A percentile compares a stretch with the other conserved stretches of the same genome.
Conservation (phyloP, 2,113 vertebrate genomes). For the Pluvianellus socialis region DNA sequence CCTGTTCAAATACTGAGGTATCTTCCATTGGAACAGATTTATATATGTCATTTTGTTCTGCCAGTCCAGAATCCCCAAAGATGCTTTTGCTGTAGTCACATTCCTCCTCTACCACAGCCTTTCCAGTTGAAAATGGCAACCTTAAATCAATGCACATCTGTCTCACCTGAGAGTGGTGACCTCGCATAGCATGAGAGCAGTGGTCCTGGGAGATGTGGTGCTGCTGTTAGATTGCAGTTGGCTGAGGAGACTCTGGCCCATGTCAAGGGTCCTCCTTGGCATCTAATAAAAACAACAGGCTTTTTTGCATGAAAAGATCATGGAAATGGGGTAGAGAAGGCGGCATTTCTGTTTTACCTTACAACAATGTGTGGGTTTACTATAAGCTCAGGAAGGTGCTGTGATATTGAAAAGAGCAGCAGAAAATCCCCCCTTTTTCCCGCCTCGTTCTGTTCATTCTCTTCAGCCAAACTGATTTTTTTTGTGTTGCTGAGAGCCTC, state of each 20-base stretch:
- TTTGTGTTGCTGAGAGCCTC: not conserved
- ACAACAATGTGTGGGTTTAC: not conserved
- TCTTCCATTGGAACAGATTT: constrained; percentile 9
- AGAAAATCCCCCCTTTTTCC: not conserved
- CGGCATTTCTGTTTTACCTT: not conserved
- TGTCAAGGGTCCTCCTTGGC: not conserved
- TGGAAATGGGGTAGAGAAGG: not conserved
- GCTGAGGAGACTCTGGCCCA: not conserved
- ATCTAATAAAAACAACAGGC: not conserved
- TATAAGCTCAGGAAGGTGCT: not conserved
- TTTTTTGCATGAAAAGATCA: not conserved
- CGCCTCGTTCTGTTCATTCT: not conserved
- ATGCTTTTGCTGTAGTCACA: not conserved
- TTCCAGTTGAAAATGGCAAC: not conserved
- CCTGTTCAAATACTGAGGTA: constrained; percentile 1
- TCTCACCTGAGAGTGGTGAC: not conserved
- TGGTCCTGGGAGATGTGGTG: not conserved
- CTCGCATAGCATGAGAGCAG: not conserved
- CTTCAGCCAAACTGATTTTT: not conserved
- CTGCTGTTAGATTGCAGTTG: not conserved
- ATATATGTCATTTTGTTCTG: not conserved
- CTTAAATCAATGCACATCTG: not conserved
- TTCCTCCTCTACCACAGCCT: not conserved
- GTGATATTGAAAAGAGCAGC: not conserved
- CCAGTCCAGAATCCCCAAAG: not conserved